Conservation (phyloP, 2,113 vertebrate genomes). For the Chloropsis hardwickii region DNA sequence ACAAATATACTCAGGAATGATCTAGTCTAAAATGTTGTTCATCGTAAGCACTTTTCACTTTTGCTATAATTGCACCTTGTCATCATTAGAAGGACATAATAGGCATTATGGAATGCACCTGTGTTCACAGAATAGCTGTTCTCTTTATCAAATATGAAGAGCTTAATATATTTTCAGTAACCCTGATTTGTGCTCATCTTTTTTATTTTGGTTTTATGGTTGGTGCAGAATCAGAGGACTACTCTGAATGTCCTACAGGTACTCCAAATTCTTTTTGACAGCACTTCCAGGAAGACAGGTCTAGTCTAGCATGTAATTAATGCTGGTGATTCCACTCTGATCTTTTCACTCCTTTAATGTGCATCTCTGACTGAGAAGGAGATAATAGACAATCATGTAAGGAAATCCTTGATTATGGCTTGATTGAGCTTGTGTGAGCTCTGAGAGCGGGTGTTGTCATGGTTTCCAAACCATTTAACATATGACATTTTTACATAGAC, state of each 20-base stretch:
- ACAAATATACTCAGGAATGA: not conserved
- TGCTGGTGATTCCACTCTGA: conserved; percentile 52
- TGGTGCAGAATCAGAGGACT: not conserved
- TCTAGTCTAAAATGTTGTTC: not conserved
- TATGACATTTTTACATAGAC: conserved; percentile 55
- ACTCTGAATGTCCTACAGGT: not conserved
- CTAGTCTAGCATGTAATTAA: conserved; percentile 65
- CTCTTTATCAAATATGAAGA: not conserved
- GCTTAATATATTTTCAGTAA: not conserved
- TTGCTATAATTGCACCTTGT: not conserved
- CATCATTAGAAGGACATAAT: not conserved
- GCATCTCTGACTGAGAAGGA: conserved; percentile 65
- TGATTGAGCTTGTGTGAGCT: conserved; percentile 73
- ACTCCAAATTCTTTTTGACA: conserved; percentile 39
- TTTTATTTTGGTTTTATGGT: not conserved
- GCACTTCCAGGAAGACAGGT: conserved; percentile 30
- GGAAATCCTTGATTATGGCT: conserved; percentile 74
- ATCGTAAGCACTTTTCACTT: not conserved
- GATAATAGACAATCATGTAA: conserved; percentile 76
- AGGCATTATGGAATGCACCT: not conserved
- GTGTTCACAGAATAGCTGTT: not conserved
- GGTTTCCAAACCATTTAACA: conserved; percentile 56
- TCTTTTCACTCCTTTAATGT: conserved; percentile 65
- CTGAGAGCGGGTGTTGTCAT: conserved; percentile 68
- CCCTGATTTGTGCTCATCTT: not conserved